These are phyloP conservation scores for Pelosia muscerda DNA, from an alignment of 2,888 invertebrate species.

Conservation along the genomic window DNA sequence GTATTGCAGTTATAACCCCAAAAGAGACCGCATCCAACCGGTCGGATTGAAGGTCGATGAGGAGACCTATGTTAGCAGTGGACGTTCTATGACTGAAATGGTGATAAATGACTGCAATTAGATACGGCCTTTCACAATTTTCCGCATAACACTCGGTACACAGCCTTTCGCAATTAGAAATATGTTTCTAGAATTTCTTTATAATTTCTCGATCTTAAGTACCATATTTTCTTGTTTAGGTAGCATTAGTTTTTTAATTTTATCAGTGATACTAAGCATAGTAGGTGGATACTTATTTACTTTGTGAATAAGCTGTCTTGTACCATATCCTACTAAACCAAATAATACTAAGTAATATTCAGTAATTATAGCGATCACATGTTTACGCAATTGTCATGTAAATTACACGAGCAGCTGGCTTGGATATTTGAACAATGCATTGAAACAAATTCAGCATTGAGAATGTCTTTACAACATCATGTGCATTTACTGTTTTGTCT, in stretches of 20 bases:
- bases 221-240: not conserved
- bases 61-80: too few species aligned
- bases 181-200: not conserved
- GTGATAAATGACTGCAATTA: not conserved
- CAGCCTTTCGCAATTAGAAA: too few species aligned
- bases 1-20: not conserved
- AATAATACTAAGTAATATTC: not conserved
- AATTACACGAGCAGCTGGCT: constrained; percentile 32
- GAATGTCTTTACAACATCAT: not conserved
- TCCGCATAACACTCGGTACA: not conserved
- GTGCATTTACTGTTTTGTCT: not conserved
- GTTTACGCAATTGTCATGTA: constrained; percentile 42
- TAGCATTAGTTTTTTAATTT: not conserved
- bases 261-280: not conserved
- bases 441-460: not conserved
- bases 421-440: constrained; percentile 30
- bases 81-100: too few species aligned
- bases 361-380: constrained; percentile 2
- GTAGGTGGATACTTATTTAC: not conserved
- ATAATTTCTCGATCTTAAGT: not conserved
- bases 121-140: not conserved
- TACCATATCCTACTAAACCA: not conserved
- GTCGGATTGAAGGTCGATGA: too few species aligned
- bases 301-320: not conserved
- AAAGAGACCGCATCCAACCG: too few species aligned